Evolutionary conservation across 2,797 vertebrate genomes (phyloP).

Genomic region (Emydoidea blandingii): DNA sequence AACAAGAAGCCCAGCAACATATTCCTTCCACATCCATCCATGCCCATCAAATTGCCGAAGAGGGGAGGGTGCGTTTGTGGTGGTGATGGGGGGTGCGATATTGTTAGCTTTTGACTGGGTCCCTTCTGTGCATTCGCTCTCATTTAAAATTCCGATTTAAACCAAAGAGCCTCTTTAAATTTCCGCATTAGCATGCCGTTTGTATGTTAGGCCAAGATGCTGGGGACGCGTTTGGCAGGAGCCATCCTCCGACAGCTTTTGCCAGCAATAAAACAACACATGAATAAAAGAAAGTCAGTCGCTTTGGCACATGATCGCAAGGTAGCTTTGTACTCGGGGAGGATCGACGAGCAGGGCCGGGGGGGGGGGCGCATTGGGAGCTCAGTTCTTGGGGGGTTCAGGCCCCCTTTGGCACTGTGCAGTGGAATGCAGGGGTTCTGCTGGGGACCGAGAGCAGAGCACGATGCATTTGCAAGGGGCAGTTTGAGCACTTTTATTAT

Average conservation of each 20-base stretch:
- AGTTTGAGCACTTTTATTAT: neutral
- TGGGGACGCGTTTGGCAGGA: constrained; percentile 79
- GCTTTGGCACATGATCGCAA: constrained; percentile 56
- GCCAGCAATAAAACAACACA: constrained; percentile 80
- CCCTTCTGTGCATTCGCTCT: constrained; percentile 73
- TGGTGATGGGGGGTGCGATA: constrained; percentile 38
- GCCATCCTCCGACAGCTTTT: constrained; percentile 67
- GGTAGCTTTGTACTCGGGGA: constrained; percentile 60
- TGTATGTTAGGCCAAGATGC: constrained; percentile 80
- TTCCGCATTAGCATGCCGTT: constrained; percentile 80
- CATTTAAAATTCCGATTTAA: constrained; percentile 80
- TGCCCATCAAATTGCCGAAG: neutral
- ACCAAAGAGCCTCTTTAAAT: constrained; percentile 79
- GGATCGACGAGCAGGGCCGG: neutral
- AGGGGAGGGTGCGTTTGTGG: constrained; percentile 7
- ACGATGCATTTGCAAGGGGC: constrained; percentile 27
- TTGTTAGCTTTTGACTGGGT: constrained; percentile 71
- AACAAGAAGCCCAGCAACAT: neutral
- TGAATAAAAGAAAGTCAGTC: constrained; percentile 78
- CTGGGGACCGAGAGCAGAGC: constrained; percentile 47
- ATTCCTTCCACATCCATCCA: neutral
- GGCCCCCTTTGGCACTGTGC: neutral
- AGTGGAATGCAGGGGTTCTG: neutral
- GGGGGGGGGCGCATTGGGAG: neutral
- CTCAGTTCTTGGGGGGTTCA: neutral